Evolutionary conservation across 2,888 invertebrate species (phyloP), one percentile per base, ranked within the genome.

Genomic region (Spilosoma lubricipeda): DNA sequence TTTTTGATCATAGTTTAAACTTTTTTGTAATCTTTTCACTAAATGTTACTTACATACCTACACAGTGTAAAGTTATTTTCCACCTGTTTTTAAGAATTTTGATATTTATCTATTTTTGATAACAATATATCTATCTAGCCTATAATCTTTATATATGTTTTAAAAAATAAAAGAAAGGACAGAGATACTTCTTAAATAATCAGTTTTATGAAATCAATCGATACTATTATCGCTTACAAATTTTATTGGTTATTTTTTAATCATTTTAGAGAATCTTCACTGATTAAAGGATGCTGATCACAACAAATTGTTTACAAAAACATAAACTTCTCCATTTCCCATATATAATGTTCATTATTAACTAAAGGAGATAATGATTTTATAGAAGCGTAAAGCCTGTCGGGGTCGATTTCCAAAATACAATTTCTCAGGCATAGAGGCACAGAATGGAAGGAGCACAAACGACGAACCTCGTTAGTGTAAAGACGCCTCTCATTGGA

Each of bases 381-480:
- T 81, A 84, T 78, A 79, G 77, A 67, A 80, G 83, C 81, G 82
- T 77, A 64, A 83, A 82, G 80, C 84, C 85, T 86, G 84, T 87
- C 82, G 80, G 82, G 86, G 90, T 91, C 90, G 88, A 91, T 92
- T 89, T 88, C 88, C 77, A 82, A 88, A 93, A 91, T 85, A 90
- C 89, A 93, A 92, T 93, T 92, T 92, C 89, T 88, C 88, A 85
- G 89, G 86, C 89, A 88, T 88, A 85, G 89, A 87, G 86, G 86
- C 87, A 85, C 77, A 87, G 83, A 87, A 88, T 87, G 85, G 86
- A 88, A 89, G 89, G 88, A 88, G 89, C 88, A 87, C 89, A 93
- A 93, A 93, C 92, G 93, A 93, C 94, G 90, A 90, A 88, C 89
- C 92, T 94, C 91, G 94, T 94, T 94, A 94, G 91, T 89, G 90